phyloP scores from a whole-genome alignment of 2,888 invertebrate genomes.

The Sepioteuthis lessoniana region DNA sequence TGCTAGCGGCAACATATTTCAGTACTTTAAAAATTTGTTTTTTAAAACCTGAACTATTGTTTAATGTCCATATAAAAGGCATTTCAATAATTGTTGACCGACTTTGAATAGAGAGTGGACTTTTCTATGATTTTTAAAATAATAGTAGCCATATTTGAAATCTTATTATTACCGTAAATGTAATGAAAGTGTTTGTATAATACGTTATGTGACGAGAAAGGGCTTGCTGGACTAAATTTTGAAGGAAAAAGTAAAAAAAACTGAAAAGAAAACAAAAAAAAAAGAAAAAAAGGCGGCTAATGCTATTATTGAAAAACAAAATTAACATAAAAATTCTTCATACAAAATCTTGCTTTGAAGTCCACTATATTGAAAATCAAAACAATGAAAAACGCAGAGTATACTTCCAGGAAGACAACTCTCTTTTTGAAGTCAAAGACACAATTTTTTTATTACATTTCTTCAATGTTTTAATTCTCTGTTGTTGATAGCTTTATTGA shows the following conservation, averaged over 20 bases:
- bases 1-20: neutral
- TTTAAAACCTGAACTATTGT: neutral
- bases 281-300: neutral
- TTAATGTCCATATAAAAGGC: neutral
- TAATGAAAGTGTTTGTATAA: neutral
- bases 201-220: neutral
- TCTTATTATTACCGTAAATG: neutral
- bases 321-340: neutral
- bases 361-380: neutral
- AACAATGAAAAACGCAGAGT: neutral
- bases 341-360: neutral
- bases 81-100: constrained; percentile 33
- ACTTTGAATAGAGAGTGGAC: neutral
- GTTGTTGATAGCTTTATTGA: neutral
- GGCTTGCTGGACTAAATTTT: neutral
- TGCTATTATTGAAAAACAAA: neutral
- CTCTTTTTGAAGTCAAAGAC: no score
- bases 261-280: neutral
- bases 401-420: neutral
- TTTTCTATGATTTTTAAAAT: neutral
- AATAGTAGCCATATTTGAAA: constrained; percentile 9
- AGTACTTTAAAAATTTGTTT: neutral
- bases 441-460: no score
- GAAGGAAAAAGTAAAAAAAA: neutral
- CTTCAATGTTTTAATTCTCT: no score